Evolutionary conservation across 1,140 invertebrate genomes (phyloP).

Genomic region (Penaeus vannamei): DNA sequence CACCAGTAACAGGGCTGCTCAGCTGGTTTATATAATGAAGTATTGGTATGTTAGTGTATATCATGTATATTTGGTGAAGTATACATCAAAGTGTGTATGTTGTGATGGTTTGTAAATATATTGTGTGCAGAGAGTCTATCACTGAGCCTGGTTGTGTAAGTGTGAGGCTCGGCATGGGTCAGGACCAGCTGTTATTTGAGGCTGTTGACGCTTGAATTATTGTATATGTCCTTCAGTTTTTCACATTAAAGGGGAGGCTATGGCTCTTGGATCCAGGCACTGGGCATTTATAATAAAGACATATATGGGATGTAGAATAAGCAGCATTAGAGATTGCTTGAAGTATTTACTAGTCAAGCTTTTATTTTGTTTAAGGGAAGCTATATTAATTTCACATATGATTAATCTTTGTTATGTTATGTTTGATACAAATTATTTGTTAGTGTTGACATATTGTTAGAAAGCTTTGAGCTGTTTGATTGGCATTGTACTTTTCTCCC

Average conservation of each 20-base stretch:
- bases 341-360: neutral
- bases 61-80: too few relatives aligned
- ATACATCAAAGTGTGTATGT: too few relatives aligned
- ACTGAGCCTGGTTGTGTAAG: constrained; percentile 34
- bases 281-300: constrained; percentile 47
- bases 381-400: too few relatives aligned
- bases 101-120: neutral
- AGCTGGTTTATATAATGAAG: too few relatives aligned
- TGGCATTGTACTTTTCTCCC: neutral
- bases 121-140: neutral
- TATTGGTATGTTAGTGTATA: too few relatives aligned
- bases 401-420: too few relatives aligned
- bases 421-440: too few relatives aligned
- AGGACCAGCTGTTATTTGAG: constrained; percentile 6
- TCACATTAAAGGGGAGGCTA: constrained; percentile 41
- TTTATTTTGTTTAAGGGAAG: neutral
- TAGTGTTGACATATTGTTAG: too few relatives aligned
- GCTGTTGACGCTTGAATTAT: constrained; percentile 32
- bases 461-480: too few relatives aligned
- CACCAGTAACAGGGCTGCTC: too few relatives aligned
- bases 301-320: constrained; percentile 20
- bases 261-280: constrained; percentile 28
- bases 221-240: constrained; percentile 21
- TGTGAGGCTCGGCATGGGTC: constrained; percentile 23
- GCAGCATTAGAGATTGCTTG: constrained; percentile 4